A percentile compares a stretch with the other conserved stretches of the same genome.
Evolutionary conservation across 2,797 vertebrate genomes (phyloP).

Genomic region (Chiroxiphia lanceolata): DNA sequence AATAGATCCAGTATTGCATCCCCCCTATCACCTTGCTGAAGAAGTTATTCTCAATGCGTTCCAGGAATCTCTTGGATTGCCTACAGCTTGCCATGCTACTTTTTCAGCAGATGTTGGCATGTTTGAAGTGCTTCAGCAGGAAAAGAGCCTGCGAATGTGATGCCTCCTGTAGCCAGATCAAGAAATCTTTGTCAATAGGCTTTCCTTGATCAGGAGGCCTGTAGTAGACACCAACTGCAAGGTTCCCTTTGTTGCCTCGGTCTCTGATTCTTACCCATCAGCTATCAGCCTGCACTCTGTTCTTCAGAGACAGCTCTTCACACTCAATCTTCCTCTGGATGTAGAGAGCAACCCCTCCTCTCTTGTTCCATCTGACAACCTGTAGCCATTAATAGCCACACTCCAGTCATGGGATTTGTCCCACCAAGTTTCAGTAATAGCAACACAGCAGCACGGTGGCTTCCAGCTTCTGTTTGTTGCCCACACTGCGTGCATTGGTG

Average conservation of each 20-base stretch:
- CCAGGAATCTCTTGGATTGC: not conserved
- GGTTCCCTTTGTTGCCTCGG: not conserved
- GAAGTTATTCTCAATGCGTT: not conserved
- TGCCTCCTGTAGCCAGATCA: not conserved
- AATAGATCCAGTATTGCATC: accelerated
- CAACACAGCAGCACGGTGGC: not conserved
- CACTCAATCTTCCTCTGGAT: not conserved
- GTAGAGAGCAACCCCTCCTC: not conserved
- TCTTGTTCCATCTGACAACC: not conserved
- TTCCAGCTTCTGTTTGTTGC: not conserved
- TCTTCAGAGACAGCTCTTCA: not conserved
- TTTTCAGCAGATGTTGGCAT: not conserved
- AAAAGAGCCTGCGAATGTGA: not conserved
- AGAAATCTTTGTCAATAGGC: not conserved
- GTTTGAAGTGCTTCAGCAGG: not conserved
- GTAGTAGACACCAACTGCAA: not conserved
- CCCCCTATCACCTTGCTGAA: not conserved
- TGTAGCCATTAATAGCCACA: not conserved
- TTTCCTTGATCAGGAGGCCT: not conserved
- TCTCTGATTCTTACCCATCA: not conserved
- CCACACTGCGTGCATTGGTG: not conserved
- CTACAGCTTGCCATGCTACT: not conserved
- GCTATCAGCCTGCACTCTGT: not conserved
- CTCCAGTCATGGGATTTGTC: not conserved
- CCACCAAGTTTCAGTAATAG: not conserved